A percentile compares a stretch with the other conserved stretches of the same genome.
These are phyloP conservation scores for Drosophila stalkeri DNA, from an alignment of 2,888 invertebrate genomes.

Conservation along the genomic window DNA sequence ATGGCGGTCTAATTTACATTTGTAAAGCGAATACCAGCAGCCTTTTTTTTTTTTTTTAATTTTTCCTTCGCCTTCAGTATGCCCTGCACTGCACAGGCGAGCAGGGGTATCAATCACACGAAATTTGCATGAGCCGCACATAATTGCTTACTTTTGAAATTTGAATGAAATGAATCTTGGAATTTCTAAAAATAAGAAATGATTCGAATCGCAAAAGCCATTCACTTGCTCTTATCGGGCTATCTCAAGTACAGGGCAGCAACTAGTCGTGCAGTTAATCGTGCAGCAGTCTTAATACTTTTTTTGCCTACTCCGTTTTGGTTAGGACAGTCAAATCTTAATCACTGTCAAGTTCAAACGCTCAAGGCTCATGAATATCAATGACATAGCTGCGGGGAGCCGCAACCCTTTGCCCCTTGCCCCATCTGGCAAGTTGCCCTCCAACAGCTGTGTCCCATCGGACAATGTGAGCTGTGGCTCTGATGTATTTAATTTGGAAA, in stretches of 20 bases:
- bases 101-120: constrained; percentile 3
- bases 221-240: no score
- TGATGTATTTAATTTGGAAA: constrained; percentile 38
- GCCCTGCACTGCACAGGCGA: background rate
- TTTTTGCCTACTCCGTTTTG: constrained; percentile 23
- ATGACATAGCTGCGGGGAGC: constrained; percentile 61
- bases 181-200: background rate
- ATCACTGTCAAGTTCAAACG: constrained; percentile 82
- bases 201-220: background rate
- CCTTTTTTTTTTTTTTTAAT: constrained; percentile 41
- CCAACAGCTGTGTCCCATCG: constrained; percentile 10
- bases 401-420: background rate
- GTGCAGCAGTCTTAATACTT: constrained; percentile 2
- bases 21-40: constrained; percentile 74
- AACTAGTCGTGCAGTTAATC: background rate
- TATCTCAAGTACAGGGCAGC: background rate
- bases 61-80: background rate
- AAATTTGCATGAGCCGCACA: background rate
- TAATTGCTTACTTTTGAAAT: background rate
- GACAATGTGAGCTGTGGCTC: background rate
- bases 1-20: constrained; percentile 82
- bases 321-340: constrained; percentile 76
- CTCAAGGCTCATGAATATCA: constrained; percentile 79
- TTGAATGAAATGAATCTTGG: background rate
- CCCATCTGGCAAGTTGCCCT: constrained; percentile 8